Conservation (phyloP, 2,888 invertebrate genomes). For the Caenorhabditis wallacei region DNA sequence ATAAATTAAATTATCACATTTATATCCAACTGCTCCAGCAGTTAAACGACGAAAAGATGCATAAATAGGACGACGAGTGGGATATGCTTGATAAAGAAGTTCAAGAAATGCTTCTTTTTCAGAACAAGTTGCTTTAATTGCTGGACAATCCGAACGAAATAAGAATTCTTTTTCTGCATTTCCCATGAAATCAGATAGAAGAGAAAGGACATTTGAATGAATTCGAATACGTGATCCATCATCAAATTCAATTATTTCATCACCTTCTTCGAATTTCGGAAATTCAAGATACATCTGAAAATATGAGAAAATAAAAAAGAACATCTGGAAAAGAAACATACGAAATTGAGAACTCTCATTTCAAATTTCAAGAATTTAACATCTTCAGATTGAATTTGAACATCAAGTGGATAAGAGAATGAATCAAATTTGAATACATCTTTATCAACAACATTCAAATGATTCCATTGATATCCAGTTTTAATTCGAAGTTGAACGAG, state of each 20-base stretch:
- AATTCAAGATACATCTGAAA: conserved; percentile 68
- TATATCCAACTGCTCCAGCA: conserved; percentile 68
- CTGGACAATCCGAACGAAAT: conserved; percentile 31
- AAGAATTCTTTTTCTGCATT: conserved; percentile 56
- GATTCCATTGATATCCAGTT: conserved; percentile 47
- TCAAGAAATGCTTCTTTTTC: conserved; percentile 70
- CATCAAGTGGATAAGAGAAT: conserved; percentile 47
- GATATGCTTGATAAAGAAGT: conserved; percentile 73
- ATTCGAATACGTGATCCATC: conserved; percentile 65
- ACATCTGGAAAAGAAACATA: conserved; percentile 2
- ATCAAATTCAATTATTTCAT: conserved; percentile 69
- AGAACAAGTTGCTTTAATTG: conserved; percentile 50
- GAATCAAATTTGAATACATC: conserved; percentile 65
- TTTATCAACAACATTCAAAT: conserved; percentile 65
- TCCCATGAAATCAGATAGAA: conserved; percentile 70
- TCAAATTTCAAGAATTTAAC: conserved; percentile 66
- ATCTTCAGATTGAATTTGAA: conserved; percentile 54
- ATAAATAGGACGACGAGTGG: conserved; percentile 73
- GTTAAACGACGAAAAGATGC: conserved; percentile 69
- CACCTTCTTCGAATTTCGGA: conserved; percentile 70
- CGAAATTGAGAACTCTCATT: conserved; percentile 64
- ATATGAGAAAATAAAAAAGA: not conserved
- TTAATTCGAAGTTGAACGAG: conserved; percentile 69
- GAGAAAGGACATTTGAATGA: conserved; percentile 65
- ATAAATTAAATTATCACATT: conserved; percentile 63